Percentiles rank a stretch among this genome's conserved stretches.
phyloP scores from a whole-genome alignment of 2,888 invertebrate genomes.

The Pandemis corylana region DNA sequence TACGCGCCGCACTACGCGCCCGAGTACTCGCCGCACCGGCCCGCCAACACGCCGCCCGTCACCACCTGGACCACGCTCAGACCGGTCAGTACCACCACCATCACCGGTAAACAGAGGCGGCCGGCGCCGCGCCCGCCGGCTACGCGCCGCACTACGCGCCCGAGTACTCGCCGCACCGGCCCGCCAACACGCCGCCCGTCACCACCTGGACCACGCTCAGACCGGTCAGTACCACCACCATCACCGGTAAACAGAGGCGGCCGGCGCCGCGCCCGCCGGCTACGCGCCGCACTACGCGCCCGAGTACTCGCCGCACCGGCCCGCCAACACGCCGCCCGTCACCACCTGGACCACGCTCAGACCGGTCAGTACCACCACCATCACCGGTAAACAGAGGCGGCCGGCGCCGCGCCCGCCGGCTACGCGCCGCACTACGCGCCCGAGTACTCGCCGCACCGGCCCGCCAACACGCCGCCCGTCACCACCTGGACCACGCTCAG shows the following conservation, averaged over 20 bases:
- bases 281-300: slow-evolving; percentile 86
- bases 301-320: slow-evolving; percentile 80
- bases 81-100: slow-evolving; percentile 52
- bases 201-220: slow-evolving; percentile 69
- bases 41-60: slow-evolving; percentile 77
- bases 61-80: slow-evolving; percentile 68
- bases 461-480: slow-evolving; percentile 77
- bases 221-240: slow-evolving; percentile 52
- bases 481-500: slow-evolving; percentile 69
- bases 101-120: slow-evolving; percentile 50
- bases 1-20: slow-evolving; percentile 86
- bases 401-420: slow-evolving; percentile 83
- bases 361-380: slow-evolving; percentile 52
- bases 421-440: slow-evolving; percentile 86
- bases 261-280: slow-evolving; percentile 83
- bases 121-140: slow-evolving; percentile 83
- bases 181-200: slow-evolving; percentile 77
- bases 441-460: slow-evolving; percentile 80
- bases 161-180: slow-evolving; percentile 80
- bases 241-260: slow-evolving; percentile 49
- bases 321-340: slow-evolving; percentile 77
- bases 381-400: slow-evolving; percentile 49
- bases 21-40: slow-evolving; percentile 80
- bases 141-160: slow-evolving; percentile 86
- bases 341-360: slow-evolving; percentile 69